Conservation (phyloP, 2,113 vertebrate genomes). For the Periophthalmodon schlosseri region DNA sequence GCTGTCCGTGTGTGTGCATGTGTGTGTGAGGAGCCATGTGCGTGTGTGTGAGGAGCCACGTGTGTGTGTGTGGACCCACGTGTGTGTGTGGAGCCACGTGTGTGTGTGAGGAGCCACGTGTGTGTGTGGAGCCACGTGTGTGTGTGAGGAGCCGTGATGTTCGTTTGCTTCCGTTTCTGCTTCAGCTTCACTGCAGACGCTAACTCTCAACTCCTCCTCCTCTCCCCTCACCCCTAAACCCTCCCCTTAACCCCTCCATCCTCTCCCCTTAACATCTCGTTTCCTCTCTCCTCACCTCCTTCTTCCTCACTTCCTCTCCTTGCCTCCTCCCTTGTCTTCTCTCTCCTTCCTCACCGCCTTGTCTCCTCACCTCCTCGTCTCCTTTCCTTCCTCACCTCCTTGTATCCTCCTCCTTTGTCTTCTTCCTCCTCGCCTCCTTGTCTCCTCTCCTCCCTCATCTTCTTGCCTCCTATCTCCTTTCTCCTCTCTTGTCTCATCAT, state of each 20-base stretch:
- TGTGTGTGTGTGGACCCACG: no score
- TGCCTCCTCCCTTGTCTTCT: constrained; percentile 21
- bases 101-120: no score
- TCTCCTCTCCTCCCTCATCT: not conserved
- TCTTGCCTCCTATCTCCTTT: no score
- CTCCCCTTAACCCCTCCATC: no score
- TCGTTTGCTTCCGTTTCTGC: not conserved
- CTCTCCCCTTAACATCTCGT: not conserved
- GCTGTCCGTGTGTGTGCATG: no score
- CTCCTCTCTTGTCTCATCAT: not conserved
- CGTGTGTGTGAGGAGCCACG: no score
- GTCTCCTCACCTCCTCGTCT: not conserved
- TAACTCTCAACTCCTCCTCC: constrained; percentile 41
- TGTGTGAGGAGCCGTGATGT: no score
- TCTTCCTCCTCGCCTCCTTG: not conserved
- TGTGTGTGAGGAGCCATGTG: no score
- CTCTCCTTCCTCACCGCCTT: not conserved
- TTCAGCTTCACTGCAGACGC: not conserved
- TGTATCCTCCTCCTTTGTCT: no score
- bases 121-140: no score
- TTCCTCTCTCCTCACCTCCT: constrained; percentile 24
- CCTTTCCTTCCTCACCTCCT: not conserved
- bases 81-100: no score
- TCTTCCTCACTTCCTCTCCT: constrained; percentile 55
- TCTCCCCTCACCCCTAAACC: not conserved